Base-by-base conservation (phyloP, 2,113 vertebrate species). In the Willisornis vidua region DNA sequence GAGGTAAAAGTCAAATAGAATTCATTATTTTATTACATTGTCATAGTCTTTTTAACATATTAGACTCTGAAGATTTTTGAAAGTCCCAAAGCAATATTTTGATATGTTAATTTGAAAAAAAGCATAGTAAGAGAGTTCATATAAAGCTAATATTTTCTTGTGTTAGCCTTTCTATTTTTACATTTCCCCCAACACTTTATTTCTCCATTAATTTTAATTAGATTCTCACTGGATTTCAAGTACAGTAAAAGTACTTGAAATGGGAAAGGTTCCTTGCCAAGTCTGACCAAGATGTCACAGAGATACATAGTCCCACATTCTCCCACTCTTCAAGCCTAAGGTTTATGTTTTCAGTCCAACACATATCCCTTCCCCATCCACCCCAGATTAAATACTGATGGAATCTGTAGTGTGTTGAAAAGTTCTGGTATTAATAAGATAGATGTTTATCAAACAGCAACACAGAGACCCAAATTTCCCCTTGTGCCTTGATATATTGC, bases 161-260 rank as follows among this genome's bases (percentile, higher is more conserved):
- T 10, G 3, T 62, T 94, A 63, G 33, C 7, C 1, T 91, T 96
- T 95, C 82, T 97, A 55, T 95, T 94, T 97, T 96, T 94, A 75
- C 66, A 55, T 24, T 84, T 54, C 12, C 11, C 9, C 31, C 43
- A 61, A 39, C 3, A 5, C 63, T 91, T 68, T 92, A 81, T 97
- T 94, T 84, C 46, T 75, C 45, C 66, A 29, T 86, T 91, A 86
- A 72, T 91, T 94, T 87, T 91, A 93, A 41, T 95, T 94, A 91
- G 43, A 18, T 7, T 95, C n/a, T 93, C 49, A n/a, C 49, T 74
- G 61, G 54, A 83, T 93, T 87, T 89, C 65, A 71, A 72, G 77
- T 63, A 71, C 65, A 67, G 26, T 41, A 54, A 33, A 63, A 54
- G 25, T 66, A 80, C 15, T 66, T 66, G n/a, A 81, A 90, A 54